phyloP scores from a whole-genome alignment of 2,113 vertebrate species.

The Otocyon megalotis region DNA sequence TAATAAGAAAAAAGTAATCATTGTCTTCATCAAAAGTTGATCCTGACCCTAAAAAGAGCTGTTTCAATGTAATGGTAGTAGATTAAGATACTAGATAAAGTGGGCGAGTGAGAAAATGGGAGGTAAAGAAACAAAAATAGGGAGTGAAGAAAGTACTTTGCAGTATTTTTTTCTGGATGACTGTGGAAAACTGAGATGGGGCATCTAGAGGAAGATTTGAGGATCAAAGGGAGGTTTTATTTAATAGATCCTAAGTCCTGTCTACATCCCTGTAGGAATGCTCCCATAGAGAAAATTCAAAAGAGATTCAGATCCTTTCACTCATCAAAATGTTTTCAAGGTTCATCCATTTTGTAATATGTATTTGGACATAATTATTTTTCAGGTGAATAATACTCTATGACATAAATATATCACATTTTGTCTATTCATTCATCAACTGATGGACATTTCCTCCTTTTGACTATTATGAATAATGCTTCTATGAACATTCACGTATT shows the following conservation, averaged over 20 bases:
- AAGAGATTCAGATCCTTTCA: not conserved
- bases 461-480: not conserved
- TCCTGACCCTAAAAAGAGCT: not conserved
- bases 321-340: not conserved
- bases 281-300: not conserved
- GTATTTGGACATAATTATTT: not conserved
- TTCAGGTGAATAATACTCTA: not conserved
- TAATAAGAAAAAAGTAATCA: not conserved
- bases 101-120: not conserved
- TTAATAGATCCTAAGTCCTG: not conserved
- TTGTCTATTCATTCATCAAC: not conserved
- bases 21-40: not conserved
- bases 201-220: not conserved
- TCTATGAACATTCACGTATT: not conserved
- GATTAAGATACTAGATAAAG: not conserved
- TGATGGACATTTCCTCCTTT: not conserved
- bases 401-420: not conserved
- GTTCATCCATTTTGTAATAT: not conserved
- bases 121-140: not conserved
- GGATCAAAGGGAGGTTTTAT: not conserved
- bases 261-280: not conserved
- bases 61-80: not conserved
- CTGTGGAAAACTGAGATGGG: not conserved
- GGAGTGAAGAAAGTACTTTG: not conserved
- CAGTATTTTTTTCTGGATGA: not conserved